phyloP scores from a whole-genome alignment of 2,797 vertebrate genomes.

The Gouania willdenowi region DNA sequence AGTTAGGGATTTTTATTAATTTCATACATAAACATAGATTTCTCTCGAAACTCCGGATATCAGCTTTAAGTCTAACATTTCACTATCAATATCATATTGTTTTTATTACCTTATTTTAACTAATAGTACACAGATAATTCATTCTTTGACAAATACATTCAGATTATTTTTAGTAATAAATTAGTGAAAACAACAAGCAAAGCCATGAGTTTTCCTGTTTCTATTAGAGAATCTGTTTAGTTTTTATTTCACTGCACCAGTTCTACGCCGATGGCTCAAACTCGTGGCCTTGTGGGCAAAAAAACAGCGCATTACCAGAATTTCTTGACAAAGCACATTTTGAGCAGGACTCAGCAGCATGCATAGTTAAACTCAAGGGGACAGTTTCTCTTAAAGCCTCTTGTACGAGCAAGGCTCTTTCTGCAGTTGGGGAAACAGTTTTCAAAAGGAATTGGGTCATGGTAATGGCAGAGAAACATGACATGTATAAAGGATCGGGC shows the following conservation, averaged over 20 bases:
- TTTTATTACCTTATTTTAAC: no score
- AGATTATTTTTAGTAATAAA: no score
- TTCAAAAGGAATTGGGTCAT: conserved; percentile 71
- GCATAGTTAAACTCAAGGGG: conserved; percentile 65
- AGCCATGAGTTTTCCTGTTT: no score
- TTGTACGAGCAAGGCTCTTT: conserved; percentile 40
- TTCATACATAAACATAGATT: no score
- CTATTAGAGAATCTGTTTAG: conserved; percentile 8
- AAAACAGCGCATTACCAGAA: conserved; percentile 47
- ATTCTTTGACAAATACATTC: no score
- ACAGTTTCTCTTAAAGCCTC: conserved; percentile 68
- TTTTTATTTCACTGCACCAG: conserved; percentile 22
- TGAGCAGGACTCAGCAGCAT: conserved; percentile 55
- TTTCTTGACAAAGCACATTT: conserved; percentile 71
- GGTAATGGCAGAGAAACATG: conserved; percentile 59
- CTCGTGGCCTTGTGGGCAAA: conserved; percentile 44
- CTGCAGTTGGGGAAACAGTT: conserved; percentile 58
- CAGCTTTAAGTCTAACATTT: no score
- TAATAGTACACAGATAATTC: no score
- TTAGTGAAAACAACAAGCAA: no score
- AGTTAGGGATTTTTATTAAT: no score
- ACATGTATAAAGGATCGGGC: conserved; percentile 58
- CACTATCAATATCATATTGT: no score
- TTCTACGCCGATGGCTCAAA: conserved; percentile 23
- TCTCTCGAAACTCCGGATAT: no score